Conservation (phyloP, 2,888 invertebrate genomes). For the Drosophila meridionalis region DNA sequence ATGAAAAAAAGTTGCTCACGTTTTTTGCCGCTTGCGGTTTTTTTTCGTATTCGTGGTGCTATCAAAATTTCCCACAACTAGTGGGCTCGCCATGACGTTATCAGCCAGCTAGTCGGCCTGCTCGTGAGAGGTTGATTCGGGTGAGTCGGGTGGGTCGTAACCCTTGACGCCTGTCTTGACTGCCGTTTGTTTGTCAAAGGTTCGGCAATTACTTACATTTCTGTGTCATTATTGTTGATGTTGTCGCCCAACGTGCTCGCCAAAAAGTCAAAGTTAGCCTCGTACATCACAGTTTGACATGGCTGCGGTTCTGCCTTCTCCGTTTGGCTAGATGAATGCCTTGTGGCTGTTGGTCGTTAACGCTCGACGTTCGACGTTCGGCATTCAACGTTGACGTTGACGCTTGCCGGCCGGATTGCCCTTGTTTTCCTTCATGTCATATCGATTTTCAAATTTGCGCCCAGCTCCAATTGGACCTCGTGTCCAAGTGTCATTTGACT, state of each 20-base stretch:
- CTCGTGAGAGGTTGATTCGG: neutral
- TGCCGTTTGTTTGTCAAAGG: constrained; percentile 51
- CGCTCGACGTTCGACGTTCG: neutral
- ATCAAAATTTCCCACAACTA: constrained; percentile 38
- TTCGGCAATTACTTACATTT: constrained; percentile 67
- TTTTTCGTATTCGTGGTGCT: constrained; percentile 17
- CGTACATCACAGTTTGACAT: constrained; percentile 52
- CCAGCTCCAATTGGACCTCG: constrained; percentile 65
- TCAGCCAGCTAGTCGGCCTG: constrained; percentile 31
- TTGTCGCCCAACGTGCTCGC: constrained; percentile 3
- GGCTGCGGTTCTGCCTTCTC: constrained; percentile 22
- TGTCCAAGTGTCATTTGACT: constrained; percentile 72
- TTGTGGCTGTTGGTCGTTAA: constrained; percentile 50
- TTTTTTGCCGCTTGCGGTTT: constrained; percentile 36
- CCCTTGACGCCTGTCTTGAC: constrained; percentile 19
- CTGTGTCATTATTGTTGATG: constrained; percentile 51
- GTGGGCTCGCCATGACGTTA: constrained; percentile 40
- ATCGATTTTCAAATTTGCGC: constrained; percentile 74
- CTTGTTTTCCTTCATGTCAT: constrained; percentile 73
- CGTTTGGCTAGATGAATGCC: constrained; percentile 32
- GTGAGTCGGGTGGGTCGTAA: constrained; percentile 1
- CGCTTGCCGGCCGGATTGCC: constrained; percentile 48
- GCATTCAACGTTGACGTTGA: constrained; percentile 42
- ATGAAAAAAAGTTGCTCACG: constrained; percentile 50
- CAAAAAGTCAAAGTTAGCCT: constrained; percentile 57